A percentile compares a stretch with the other conserved stretches of the same genome.
Conservation (phyloP, 2,797 vertebrate species). For the Dipus sagitta region DNA sequence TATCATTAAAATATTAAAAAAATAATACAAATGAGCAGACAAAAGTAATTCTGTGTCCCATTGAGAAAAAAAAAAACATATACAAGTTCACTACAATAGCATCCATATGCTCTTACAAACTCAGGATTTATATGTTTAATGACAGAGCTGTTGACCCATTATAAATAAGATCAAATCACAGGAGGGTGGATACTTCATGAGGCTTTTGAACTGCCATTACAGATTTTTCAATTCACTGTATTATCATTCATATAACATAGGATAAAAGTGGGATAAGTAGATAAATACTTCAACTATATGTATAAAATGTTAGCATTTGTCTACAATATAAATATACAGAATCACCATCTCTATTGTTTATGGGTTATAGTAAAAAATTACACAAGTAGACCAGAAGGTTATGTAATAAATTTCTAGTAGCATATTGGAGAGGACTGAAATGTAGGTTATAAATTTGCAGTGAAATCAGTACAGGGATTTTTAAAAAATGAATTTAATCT, state of each 20-base stretch:
- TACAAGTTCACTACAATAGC: neutral
- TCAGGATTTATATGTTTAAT: neutral
- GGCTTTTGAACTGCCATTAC: neutral
- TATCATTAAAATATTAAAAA: too few relatives aligned
- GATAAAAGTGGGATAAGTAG: neutral
- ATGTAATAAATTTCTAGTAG: conserved; percentile 1
- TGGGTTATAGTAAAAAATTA: conserved; percentile 8
- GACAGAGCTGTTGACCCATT: neutral
- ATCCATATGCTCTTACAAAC: neutral
- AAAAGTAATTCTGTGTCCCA: neutral
- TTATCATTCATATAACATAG: too few relatives aligned
- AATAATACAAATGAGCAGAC: neutral
- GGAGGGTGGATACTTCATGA: neutral
- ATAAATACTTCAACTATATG: neutral
- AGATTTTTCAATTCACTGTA: neutral
- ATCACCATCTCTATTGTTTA: neutral
- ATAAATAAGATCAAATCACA: neutral
- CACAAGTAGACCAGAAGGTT: neutral
- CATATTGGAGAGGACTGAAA: neutral
- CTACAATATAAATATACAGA: neutral
- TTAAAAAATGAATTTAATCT: conserved; percentile 10
- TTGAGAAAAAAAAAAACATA: neutral
- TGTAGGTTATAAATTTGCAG: neutral
- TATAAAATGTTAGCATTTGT: neutral
- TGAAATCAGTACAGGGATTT: neutral